A percentile compares a stretch with the other conserved stretches of the same genome.
Conservation (phyloP, 1,140 invertebrate species). For the Diorhabda carinulata region DNA sequence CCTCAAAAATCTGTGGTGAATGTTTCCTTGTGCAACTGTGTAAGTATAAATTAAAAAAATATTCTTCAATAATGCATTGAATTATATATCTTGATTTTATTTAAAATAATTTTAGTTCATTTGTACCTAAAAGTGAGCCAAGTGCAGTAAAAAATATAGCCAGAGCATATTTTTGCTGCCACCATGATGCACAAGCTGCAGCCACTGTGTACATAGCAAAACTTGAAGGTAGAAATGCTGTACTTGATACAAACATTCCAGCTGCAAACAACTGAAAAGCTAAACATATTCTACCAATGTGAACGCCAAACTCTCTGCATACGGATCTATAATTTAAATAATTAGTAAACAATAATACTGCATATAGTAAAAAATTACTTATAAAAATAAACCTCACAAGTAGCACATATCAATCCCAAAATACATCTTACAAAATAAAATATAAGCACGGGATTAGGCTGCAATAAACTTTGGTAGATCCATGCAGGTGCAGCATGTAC, state of each 20-base stretch:
- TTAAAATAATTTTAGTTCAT: neutral
- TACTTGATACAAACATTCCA: constrained; percentile 86
- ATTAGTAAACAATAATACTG: neutral
- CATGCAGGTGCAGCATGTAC: constrained; percentile 83
- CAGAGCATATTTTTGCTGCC: constrained; percentile 69
- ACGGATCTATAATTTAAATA: constrained; percentile 64
- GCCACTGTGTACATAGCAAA: constrained; percentile 86
- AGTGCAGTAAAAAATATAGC: constrained; percentile 81
- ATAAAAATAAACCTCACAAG: constrained; percentile 91
- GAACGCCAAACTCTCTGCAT: constrained; percentile 83
- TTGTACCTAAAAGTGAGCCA: constrained; percentile 62
- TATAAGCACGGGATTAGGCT: constrained; percentile 76
- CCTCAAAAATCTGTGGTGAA: too few species aligned
- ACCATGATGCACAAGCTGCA: constrained; percentile 83
- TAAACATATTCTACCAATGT: constrained; percentile 80
- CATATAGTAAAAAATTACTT: constrained; percentile 57
- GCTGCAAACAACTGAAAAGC: constrained; percentile 80
- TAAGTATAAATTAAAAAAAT: too few species aligned
- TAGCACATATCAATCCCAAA: constrained; percentile 73
- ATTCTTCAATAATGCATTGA: too few species aligned
- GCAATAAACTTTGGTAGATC: constrained; percentile 71
- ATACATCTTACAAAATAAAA: constrained; percentile 88
- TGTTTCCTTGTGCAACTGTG: too few species aligned
- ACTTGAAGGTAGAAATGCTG: constrained; percentile 89
- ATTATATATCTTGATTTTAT: too few species aligned